A percentile compares a stretch with the other conserved stretches of the same genome.
Conservation (phyloP, 2,888 invertebrate species). For the Horisme vitalbata region DNA sequence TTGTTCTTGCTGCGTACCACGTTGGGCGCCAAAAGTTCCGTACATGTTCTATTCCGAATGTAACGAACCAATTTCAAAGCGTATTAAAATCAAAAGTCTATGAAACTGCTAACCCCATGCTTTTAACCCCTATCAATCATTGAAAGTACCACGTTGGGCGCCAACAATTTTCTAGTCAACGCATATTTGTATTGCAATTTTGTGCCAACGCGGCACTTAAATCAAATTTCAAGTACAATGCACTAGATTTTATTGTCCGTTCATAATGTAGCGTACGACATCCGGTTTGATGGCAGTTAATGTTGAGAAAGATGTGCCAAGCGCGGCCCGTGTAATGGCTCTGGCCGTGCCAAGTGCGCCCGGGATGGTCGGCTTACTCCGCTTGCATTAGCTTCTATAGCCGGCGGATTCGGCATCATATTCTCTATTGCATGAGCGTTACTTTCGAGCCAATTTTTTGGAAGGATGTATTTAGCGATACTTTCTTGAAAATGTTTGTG, state of each 20-base stretch:
- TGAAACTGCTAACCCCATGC: conserved; percentile 17
- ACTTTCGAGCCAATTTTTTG: conserved; percentile 24
- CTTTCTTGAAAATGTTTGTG: background rate
- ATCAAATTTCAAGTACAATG: conserved; percentile 56
- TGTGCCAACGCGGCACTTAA: conserved; percentile 45
- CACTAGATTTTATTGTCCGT: conserved; percentile 72
- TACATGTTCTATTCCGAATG: too few relatives aligned
- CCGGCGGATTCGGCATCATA: conserved; percentile 33
- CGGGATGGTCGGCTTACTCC: conserved; percentile 46
- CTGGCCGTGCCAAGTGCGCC: conserved; percentile 63
- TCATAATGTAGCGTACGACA: conserved; percentile 74
- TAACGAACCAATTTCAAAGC: too few relatives aligned
- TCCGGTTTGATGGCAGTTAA: conserved; percentile 76
- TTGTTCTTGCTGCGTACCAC: too few relatives aligned
- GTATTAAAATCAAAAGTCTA: conserved; percentile 20
- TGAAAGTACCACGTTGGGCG: conserved; percentile 50
- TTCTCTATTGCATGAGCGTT: conserved; percentile 24
- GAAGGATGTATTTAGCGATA: background rate
- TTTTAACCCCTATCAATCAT: conserved; percentile 21
- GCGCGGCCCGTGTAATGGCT: conserved; percentile 63
- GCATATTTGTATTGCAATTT: conserved; percentile 37
- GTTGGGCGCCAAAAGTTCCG: conserved; percentile 12
- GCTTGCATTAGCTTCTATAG: conserved; percentile 57
- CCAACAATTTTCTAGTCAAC: conserved; percentile 39
- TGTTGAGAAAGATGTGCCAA: conserved; percentile 69